Base-by-base conservation (phyloP, 2,797 vertebrate species). In the Falco berigora region DNA sequence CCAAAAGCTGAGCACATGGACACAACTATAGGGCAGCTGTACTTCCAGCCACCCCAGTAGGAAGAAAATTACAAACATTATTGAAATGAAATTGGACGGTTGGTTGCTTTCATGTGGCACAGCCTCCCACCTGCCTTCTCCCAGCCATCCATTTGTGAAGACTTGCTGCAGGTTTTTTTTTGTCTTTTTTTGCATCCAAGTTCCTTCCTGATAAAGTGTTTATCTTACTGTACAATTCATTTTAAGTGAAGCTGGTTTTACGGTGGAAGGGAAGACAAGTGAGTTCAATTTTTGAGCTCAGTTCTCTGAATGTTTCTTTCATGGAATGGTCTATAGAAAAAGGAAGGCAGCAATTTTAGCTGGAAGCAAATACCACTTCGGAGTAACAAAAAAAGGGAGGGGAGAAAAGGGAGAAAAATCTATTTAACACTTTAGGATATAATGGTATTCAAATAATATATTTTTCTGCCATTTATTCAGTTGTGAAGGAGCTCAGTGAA, bases 391-490 rank as follows among this genome's bases (percentile, higher is more conserved):
- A 96, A 96, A 62, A 86, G 10, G 80, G 82, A 83, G 87, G 68
- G 67, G 49, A 88, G 66, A 92, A 93, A 73, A 93, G 76, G n/a
- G 50, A 74, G 73, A 89, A 90, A 87, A 94, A 92, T 90, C 96
- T 97, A 96, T 96, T 98, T 97, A 98, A 97, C 97, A 95, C 97
- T 97, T 98, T 96, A 94, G 88, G 86, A 67, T 96, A 97, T 97
- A 98, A 98, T 96, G 85, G 94, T 93, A 96, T 95, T 96, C 95
- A 96, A 97, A 98, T 97, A 97, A 96, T 97, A 96, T 97, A 96
- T 97, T 98, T 98, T 98, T 96, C 95, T 97, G 88, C 97, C 97
- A 97, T 97, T 97, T 98, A 97, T 97, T 97, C 97, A 96, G 94
- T 98, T 95, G 95, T 96, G 95, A 98, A 97, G 93, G 95, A 97